Percentiles rank a stretch among this genome's conserved stretches.
Evolutionary conservation across 2,888 invertebrate genomes (phyloP).

Genomic region (Caenorhabditis japonica): DNA sequence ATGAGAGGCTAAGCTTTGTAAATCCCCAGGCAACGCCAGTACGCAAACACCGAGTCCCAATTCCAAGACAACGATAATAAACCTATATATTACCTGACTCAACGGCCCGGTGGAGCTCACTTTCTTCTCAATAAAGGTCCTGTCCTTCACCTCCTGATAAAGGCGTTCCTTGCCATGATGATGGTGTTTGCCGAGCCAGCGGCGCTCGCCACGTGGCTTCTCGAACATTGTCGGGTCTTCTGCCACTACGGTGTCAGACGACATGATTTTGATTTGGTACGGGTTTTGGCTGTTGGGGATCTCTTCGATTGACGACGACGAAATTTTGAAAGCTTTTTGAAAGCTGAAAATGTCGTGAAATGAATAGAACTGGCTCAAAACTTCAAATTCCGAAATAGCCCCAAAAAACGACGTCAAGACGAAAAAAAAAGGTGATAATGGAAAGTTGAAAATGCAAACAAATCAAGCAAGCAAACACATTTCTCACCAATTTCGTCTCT

Average conservation of each 20-base stretch:
- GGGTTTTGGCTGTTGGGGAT: background rate
- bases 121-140: slow-evolving; percentile 24
- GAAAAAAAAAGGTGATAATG: background rate
- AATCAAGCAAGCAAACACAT: background rate
- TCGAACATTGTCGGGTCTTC: slow-evolving; percentile 9
- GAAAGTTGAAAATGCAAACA: slow-evolving; percentile 1
- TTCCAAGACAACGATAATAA: background rate
- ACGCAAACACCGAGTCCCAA: no score
- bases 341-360: no score
- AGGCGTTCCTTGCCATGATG: slow-evolving; percentile 28
- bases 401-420: no score
- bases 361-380: no score
- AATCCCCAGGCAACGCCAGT: no score
- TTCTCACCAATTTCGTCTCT: background rate
- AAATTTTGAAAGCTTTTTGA: background rate
- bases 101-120: slow-evolving; percentile 16
- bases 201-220: slow-evolving; percentile 32
- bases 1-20: no score
- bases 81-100: slow-evolving; percentile 18
- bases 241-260: background rate
- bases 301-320: background rate
- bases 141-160: slow-evolving; percentile 20
- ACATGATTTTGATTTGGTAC: background rate
- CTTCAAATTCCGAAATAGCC: no score
- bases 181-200: slow-evolving; percentile 26